phyloP scores from a whole-genome alignment of 2,888 invertebrate genomes.

The Ryuthela nishihirai region DNA sequence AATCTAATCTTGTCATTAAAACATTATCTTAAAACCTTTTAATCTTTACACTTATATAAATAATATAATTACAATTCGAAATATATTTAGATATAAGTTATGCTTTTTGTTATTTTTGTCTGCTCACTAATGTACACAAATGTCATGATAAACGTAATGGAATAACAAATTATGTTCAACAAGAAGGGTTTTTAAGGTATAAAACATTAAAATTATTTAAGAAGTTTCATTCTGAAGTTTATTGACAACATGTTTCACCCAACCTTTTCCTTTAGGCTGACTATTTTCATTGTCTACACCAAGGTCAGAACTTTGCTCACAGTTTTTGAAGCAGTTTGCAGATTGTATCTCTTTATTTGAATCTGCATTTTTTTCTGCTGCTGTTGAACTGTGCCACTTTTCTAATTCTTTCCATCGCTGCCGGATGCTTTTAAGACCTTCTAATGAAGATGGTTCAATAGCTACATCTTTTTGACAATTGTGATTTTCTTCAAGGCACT shows the following conservation, averaged over 20 bases:
- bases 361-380: constrained; percentile 41
- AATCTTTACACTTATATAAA: too few species aligned
- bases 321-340: neutral
- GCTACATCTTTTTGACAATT: constrained; percentile 42
- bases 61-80: too few species aligned
- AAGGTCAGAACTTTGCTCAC: constrained; percentile 49
- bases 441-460: neutral
- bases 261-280: constrained; percentile 55
- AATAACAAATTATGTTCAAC: too few species aligned
- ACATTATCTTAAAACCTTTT: too few species aligned
- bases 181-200: too few species aligned
- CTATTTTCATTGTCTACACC: neutral
- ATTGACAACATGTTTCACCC: constrained; percentile 72
- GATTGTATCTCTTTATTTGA: constrained; percentile 40
- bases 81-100: too few species aligned
- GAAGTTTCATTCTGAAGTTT: constrained; percentile 58
- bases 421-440: constrained; percentile 47
- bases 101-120: too few species aligned
- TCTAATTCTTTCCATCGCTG: constrained; percentile 49
- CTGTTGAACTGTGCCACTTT: too few species aligned
- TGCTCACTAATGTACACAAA: too few species aligned
- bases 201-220: too few species aligned
- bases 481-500: constrained; percentile 46
- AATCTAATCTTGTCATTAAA: too few species aligned
- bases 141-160: too few species aligned